Percentiles rank a stretch among this genome's conserved stretches.
Conservation (phyloP, 2,113 vertebrate genomes). For the Pampusana beccarii region DNA sequence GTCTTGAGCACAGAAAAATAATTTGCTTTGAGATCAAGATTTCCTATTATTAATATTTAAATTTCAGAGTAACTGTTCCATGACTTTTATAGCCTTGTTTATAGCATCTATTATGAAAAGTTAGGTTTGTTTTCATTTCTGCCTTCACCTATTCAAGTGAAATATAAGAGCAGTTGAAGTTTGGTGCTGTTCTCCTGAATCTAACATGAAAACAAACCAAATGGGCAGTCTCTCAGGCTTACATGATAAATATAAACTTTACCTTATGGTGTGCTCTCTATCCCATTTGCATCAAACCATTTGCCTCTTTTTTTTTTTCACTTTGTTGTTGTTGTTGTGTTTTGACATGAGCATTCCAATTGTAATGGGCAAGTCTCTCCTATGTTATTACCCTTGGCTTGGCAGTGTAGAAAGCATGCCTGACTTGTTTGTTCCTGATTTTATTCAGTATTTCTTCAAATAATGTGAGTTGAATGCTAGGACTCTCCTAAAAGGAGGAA, state of each 20-base stretch:
- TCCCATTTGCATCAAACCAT: neutral
- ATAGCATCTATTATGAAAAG: neutral
- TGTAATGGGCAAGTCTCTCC: neutral
- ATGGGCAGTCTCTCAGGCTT: neutral
- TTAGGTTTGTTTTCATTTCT: neutral
- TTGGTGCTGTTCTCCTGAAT: neutral
- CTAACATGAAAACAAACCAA: neutral
- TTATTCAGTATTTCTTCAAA: neutral
- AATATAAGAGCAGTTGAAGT: constrained; percentile 1
- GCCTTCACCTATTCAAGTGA: neutral
- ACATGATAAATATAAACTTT: neutral
- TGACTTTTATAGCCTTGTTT: neutral
- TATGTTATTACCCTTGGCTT: neutral
- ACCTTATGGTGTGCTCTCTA: neutral
- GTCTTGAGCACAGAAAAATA: neutral
- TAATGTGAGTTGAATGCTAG: neutral
- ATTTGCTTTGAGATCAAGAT: neutral
- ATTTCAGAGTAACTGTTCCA: neutral
- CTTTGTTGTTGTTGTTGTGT: too few species aligned
- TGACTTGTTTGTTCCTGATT: neutral
- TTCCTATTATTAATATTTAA: neutral
- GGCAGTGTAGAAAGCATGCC: neutral
- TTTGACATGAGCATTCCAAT: neutral
- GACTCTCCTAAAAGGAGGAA: neutral
- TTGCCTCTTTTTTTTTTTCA: neutral